Evolutionary conservation across 2,113 vertebrate genomes (phyloP), one percentile per base, ranked within the genome.

Genomic region (Hippocampus mohnikei): DNA sequence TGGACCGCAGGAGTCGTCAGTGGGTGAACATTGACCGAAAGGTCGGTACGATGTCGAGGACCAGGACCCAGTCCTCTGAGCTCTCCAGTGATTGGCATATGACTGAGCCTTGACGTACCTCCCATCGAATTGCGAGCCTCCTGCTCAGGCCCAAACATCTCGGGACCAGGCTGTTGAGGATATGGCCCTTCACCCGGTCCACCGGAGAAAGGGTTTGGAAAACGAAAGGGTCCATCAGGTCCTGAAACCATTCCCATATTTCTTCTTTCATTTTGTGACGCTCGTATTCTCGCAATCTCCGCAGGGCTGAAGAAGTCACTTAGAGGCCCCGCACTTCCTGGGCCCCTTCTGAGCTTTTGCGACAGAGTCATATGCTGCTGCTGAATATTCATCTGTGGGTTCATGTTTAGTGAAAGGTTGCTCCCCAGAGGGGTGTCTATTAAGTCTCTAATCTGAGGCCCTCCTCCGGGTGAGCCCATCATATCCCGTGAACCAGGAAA

Each of bases 321-420:
- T 89, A 95, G 11, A 89, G 93, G 33, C 64, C 89, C 86, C 71
- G 77, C 88, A 90, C 88, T 86, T 84, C 89, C 76, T 83, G 93
- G 75, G 0, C 93, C 92, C 37, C 93, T 94, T 58, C 95, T 89
- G 85, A 96, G 91, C 89, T 97, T 98, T 90, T 97, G 96, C 0
- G 92, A 89, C 82, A 98, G 87, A 77, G 95, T 90, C 93, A 98
- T 93, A 89, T 93, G 91, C 37, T 92, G 92, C 48, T 88, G 93
- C 78, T 96, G 95, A 0, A 93, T 87, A 18, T 92, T 94, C 92
- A 95, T 95, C 87, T 96, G 95, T 73, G 93, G 91, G 0, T 94
- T 96, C 75, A 98, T 87, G 87, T 94, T 94, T 92, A 96, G 93
- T 71, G 92, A 87, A 87, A 95, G 93, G 77, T 94, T 95, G 78